Evolutionary conservation across 2,888 invertebrate genomes (phyloP).

Genomic region (Baronia brevicornis): DNA sequence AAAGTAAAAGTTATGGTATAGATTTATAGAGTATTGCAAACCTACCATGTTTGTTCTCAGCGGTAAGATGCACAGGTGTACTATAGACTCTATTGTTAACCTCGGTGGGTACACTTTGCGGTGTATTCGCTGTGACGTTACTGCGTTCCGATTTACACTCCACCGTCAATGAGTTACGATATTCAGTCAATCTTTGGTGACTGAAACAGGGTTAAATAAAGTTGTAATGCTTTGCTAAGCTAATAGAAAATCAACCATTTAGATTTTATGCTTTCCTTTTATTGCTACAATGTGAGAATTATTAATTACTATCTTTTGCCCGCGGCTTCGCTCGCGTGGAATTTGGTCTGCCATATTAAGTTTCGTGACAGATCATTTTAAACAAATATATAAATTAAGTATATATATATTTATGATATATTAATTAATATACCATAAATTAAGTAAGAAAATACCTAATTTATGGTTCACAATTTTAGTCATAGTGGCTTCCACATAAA

Average conservation of each 20-base stretch:
- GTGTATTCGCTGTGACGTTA: slow-evolving; percentile 50
- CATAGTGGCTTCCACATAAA: no score
- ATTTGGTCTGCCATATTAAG: no score
- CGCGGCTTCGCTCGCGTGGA: no score
- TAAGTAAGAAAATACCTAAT: no score
- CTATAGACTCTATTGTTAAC: slow-evolving; percentile 62
- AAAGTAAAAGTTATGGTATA: not conserved
- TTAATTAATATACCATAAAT: no score
- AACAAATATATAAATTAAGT: slow-evolving; percentile 4
- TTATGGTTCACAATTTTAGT: no score
- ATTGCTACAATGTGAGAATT: no score
- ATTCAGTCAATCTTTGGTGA: slow-evolving; percentile 53
- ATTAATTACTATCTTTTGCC: no score
- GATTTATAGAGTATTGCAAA: not conserved
- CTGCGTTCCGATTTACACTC: slow-evolving; percentile 65
- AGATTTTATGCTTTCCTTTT: no score
- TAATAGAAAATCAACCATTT: no score
- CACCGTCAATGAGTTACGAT: slow-evolving; percentile 57
- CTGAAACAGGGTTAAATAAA: slow-evolving; percentile 28
- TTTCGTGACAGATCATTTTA: no score
- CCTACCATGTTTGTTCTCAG: slow-evolving; percentile 61
- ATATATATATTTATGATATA: not conserved
- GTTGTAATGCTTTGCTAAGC: no score
- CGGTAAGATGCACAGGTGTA: slow-evolving; percentile 62
- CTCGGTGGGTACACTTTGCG: slow-evolving; percentile 48